Evolutionary conservation across 2,888 invertebrate species (phyloP).

Genomic region (Euzophera pinguis): DNA sequence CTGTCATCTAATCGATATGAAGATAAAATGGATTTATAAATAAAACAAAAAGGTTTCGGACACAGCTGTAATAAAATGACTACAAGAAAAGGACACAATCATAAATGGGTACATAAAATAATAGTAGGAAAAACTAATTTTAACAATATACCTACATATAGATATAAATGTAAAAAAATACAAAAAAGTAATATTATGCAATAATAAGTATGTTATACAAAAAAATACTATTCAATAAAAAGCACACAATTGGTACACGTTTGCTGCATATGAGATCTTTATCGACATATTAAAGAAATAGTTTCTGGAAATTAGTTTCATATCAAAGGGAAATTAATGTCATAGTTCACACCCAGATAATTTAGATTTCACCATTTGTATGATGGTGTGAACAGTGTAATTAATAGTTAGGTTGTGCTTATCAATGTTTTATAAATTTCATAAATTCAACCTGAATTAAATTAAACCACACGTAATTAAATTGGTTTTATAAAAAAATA

Average conservation of each 20-base stretch:
- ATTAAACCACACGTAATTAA: too few relatives aligned
- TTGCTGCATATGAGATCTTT: conserved; percentile 1
- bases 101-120: conserved; percentile 21
- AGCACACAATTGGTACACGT: conserved; percentile 14
- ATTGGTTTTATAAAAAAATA: too few relatives aligned
- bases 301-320: neutral
- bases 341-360: too few relatives aligned
- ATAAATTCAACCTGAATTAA: too few relatives aligned
- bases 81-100: conserved; percentile 20
- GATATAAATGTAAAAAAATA: conserved; percentile 17
- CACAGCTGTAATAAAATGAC: conserved; percentile 26
- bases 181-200: conserved; percentile 15
- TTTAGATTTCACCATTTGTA: too few relatives aligned
- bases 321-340: too few relatives aligned
- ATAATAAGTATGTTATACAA: neutral
- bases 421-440: too few relatives aligned
- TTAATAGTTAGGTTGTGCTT: too few relatives aligned
- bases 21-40: conserved; percentile 14
- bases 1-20: neutral
- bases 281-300: neutral
- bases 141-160: conserved; percentile 20
- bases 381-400: too few relatives aligned
- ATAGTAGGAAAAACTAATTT: conserved; percentile 11
- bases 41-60: conserved; percentile 26
- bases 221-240: conserved; percentile 17